A percentile compares a stretch with the other conserved stretches of the same genome.
phyloP scores from a whole-genome alignment of 2,113 vertebrate species.

The Cariama cristata region DNA sequence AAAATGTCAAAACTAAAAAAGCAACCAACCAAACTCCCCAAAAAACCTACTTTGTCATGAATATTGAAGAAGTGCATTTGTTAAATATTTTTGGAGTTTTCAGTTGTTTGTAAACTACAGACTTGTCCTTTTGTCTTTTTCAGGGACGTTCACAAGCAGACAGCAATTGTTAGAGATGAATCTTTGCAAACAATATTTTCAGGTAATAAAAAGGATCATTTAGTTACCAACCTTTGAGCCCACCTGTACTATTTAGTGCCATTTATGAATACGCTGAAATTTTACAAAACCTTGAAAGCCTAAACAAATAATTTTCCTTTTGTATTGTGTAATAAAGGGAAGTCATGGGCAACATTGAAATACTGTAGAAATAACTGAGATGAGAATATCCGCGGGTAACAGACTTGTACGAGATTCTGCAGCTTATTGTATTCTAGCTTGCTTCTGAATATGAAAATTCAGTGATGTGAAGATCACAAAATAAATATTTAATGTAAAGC shows the following conservation, averaged over 20 bases:
- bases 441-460: neutral
- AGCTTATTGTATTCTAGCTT: neutral
- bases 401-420: neutral
- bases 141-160: constrained; percentile 93
- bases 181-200: constrained; percentile 90
- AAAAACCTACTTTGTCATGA: neutral
- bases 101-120: neutral
- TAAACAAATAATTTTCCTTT: neutral
- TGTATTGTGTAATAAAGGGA: neutral
- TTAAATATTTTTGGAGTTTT: neutral
- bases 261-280: neutral
- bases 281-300: neutral
- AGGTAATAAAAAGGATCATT: constrained; percentile 75
- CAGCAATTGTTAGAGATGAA: constrained; percentile 91
- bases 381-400: neutral
- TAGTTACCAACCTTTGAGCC: neutral
- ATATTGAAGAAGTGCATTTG: neutral
- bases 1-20: neutral
- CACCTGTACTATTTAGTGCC: neutral
- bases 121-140: neutral
- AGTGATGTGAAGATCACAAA: neutral
- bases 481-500: neutral
- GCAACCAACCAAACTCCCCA: neutral
- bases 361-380: neutral
- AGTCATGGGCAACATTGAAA: neutral